phyloP scores from a whole-genome alignment of 2,797 vertebrate species.

The Coregonus suidteri region DNA sequence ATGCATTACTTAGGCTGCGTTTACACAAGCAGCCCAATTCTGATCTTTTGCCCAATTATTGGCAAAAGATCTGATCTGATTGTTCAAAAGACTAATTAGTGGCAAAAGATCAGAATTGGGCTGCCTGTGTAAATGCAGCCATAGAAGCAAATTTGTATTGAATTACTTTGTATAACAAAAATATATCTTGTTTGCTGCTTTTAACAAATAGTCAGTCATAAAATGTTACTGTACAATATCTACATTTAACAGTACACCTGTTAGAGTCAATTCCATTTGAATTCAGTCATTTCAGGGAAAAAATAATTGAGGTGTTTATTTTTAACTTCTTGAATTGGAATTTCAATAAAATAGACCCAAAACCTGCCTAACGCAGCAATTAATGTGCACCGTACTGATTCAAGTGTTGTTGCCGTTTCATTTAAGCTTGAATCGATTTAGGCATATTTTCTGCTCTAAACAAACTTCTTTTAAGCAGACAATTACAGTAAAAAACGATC shows the following conservation, averaged over 20 bases:
- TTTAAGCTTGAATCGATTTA: constrained; percentile 20
- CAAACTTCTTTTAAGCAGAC: not conserved
- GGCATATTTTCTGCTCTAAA: not conserved
- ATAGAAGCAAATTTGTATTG: no score
- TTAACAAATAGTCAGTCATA: not conserved
- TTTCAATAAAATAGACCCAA: not conserved
- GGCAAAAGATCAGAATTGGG: no score
- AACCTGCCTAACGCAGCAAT: not conserved
- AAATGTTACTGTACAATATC: not conserved
- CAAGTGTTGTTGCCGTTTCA: not conserved
- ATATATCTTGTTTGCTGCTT: not conserved
- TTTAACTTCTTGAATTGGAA: not conserved
- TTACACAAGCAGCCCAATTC: no score
- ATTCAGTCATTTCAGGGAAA: not conserved
- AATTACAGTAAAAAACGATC: not conserved
- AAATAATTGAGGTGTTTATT: not conserved
- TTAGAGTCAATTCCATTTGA: not conserved
- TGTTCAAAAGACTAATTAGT: no score
- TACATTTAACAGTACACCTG: not conserved
- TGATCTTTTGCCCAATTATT: no score
- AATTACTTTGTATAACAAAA: not conserved
- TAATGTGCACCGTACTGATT: not conserved
- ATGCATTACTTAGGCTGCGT: no score
- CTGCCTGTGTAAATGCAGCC: no score
- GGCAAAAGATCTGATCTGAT: no score